phyloP scores from a whole-genome alignment of 2,797 vertebrate species.

The Crossoptilon crossoptilon region DNA sequence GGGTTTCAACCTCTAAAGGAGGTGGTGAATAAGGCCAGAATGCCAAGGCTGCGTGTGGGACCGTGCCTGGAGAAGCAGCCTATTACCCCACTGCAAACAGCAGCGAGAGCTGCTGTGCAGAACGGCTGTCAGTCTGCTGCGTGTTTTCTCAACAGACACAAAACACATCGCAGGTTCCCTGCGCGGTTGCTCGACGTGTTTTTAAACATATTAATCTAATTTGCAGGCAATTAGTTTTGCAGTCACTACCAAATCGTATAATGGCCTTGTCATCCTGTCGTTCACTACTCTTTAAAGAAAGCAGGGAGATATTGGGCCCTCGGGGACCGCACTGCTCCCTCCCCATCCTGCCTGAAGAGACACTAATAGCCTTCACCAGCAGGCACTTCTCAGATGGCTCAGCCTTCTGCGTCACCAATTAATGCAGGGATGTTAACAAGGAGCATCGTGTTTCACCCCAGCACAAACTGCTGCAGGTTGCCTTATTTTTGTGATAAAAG shows the following conservation, averaged over 20 bases:
- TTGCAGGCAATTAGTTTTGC: not conserved
- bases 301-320: not conserved
- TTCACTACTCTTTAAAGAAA: not conserved
- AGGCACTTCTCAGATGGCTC: not conserved
- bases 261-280: not conserved
- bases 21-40: not conserved
- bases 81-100: fast-evolving
- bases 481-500: not conserved
- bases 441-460: not conserved
- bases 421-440: not conserved
- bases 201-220: not conserved
- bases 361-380: not conserved
- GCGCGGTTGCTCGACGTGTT: not conserved
- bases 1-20: fast-evolving
- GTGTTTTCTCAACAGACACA: not conserved
- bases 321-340: not conserved
- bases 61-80: not conserved
- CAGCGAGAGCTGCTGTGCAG: fast-evolving
- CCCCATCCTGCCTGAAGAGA: not conserved
- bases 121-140: no score
- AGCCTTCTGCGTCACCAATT: not conserved
- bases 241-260: not conserved
- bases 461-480: not conserved
- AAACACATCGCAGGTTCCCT: not conserved
- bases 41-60: fast-evolving